Evolutionary conservation across 1,140 invertebrate genomes (phyloP).

Genomic region (Pectinophora gossypiella): DNA sequence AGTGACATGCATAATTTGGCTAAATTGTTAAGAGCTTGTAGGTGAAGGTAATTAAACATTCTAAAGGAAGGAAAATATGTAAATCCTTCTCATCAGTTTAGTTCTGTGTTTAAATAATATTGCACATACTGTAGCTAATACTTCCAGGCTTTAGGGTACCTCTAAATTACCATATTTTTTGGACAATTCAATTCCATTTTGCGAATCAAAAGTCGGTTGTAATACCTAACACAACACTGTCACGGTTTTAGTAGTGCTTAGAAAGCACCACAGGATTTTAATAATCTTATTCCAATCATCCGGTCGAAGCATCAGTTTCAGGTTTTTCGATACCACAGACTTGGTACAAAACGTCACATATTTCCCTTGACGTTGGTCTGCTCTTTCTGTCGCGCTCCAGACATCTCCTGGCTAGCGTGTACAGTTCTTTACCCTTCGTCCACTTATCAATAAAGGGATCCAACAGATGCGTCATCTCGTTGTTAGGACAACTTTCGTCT

Average conservation of each 20-base stretch:
- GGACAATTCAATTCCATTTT: too few species aligned
- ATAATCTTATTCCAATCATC: not conserved
- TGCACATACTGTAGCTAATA: too few species aligned
- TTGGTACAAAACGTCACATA: conserved; percentile 36
- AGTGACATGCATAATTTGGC: too few species aligned
- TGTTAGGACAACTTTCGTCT: conserved; percentile 34
- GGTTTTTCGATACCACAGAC: conserved; percentile 12
- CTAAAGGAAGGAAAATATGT: too few species aligned
- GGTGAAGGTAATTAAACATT: too few species aligned
- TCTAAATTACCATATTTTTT: too few species aligned
- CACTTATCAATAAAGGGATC: conserved; percentile 39
- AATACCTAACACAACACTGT: not conserved
- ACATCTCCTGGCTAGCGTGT: conserved; percentile 39
- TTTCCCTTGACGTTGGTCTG: conserved; percentile 43
- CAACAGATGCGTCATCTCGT: conserved; percentile 37
- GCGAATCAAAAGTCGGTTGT: not conserved
- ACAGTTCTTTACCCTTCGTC: conserved; percentile 46
- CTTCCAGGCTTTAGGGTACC: too few species aligned
- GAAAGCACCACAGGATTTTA: not conserved
- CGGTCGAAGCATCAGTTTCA: not conserved
- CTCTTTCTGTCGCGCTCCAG: conserved; percentile 36
- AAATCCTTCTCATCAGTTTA: too few species aligned
- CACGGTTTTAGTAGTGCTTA: not conserved
- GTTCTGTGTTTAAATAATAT: too few species aligned
- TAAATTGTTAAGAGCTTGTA: too few species aligned